phyloP scores from a whole-genome alignment of 2,888 invertebrate genomes.

The Auanema sp. region DNA sequence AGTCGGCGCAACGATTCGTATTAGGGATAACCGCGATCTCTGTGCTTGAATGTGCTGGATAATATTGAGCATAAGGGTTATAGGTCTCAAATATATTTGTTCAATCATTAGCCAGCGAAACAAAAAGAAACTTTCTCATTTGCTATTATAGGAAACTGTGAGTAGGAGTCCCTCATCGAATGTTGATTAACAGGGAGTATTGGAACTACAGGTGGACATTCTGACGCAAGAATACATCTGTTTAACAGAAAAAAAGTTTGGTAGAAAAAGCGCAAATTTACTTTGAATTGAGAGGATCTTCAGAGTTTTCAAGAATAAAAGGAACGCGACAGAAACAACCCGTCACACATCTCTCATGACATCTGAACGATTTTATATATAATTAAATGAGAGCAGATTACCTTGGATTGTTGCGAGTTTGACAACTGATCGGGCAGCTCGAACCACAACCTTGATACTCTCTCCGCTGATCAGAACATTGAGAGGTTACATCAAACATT shows the following conservation, averaged over 20 bases:
- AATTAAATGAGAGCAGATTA: conserved; percentile 1
- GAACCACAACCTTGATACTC: conserved; percentile 49
- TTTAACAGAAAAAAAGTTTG: too few relatives aligned
- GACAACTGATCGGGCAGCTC: conserved; percentile 47
- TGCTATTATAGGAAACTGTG: not conserved
- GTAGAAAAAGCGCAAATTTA: conserved; percentile 3
- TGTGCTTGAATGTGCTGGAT: conserved; percentile 7
- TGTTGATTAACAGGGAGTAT: not conserved
- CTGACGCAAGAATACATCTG: not conserved
- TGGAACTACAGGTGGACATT: not conserved
- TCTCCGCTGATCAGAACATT: conserved; percentile 40
- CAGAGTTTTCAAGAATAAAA: conserved; percentile 42
- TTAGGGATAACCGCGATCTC: conserved; percentile 4
- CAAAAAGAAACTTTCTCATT: not conserved
- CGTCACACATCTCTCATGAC: conserved; percentile 40
- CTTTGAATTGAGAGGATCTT: conserved; percentile 45
- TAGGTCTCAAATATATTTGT: not conserved
- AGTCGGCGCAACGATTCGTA: conserved; percentile 40
- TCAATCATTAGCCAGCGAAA: conserved; percentile 1
- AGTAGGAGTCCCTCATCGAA: not conserved
- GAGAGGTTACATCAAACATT: conserved; percentile 40
- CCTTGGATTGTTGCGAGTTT: conserved; percentile 37
- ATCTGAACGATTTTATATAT: conserved; percentile 18
- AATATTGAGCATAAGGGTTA: conserved; percentile 2
- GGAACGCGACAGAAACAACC: conserved; percentile 51